A percentile compares a stretch with the other conserved stretches of the same genome.
Conservation (phyloP, 1,140 invertebrate species). For the Schlechtendalia chinensis region DNA sequence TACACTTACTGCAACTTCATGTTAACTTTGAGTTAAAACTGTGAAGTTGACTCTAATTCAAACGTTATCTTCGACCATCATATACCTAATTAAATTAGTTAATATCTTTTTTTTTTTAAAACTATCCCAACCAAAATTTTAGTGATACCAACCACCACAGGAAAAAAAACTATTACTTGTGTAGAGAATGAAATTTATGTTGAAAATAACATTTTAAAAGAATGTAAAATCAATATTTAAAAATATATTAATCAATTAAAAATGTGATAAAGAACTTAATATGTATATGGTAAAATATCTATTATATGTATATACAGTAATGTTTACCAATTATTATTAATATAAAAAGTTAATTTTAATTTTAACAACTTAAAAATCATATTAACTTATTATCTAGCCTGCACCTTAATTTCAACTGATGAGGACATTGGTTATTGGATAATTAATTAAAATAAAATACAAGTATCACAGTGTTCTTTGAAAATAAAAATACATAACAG, state of each 20-base stretch:
- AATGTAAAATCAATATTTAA: too few relatives aligned
- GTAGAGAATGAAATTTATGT: too few relatives aligned
- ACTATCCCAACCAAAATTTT: background rate
- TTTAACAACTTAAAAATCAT: too few relatives aligned
- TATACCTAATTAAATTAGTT: background rate
- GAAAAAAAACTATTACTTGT: too few relatives aligned
- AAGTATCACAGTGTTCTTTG: slow-evolving; percentile 37
- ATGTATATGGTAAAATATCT: background rate
- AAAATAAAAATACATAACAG: slow-evolving; percentile 21
- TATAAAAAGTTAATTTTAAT: too few relatives aligned
- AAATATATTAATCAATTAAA: background rate
- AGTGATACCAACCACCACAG: background rate
- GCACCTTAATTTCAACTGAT: background rate
- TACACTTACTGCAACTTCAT: slow-evolving; percentile 44
- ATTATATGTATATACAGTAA: background rate
- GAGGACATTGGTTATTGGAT: background rate
- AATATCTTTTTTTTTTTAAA: background rate
- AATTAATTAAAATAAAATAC: background rate
- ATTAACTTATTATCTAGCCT: background rate
- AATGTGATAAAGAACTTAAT: background rate
- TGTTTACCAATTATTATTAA: too few relatives aligned
- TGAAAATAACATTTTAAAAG: too few relatives aligned
- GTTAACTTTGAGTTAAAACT: slow-evolving; percentile 24
- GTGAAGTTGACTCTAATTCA: slow-evolving; percentile 33
- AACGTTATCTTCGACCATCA: background rate